phyloP scores from a whole-genome alignment of 1,140 invertebrate species.

The Drosophila nannoptera region DNA sequence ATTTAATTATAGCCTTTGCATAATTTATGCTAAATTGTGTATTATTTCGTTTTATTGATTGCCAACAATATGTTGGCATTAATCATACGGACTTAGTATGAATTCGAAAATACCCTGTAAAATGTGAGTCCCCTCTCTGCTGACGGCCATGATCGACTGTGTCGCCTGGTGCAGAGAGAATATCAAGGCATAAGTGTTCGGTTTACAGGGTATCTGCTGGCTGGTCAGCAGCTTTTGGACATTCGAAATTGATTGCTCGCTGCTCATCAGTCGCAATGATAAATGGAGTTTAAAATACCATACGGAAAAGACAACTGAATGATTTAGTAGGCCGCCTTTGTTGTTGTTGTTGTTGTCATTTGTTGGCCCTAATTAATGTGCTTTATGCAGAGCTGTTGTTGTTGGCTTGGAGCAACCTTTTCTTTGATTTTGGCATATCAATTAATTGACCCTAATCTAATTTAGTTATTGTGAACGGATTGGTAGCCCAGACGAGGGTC shows the following conservation, averaged over 20 bases:
- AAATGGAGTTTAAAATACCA: conserved; percentile 69
- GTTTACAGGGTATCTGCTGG: background rate
- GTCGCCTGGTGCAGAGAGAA: no score
- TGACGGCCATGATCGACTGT: no score
- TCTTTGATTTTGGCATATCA: conserved; percentile 27
- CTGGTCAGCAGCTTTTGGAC: background rate
- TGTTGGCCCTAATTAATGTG: conserved; percentile 64
- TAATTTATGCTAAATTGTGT: conserved; percentile 67
- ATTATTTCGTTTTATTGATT: conserved; percentile 32
- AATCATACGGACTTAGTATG: conserved; percentile 27
- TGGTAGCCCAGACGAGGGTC: conserved; percentile 20
- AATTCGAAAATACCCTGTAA: conserved; percentile 3
- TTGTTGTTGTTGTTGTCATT: conserved; percentile 26
- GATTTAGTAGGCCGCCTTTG: conserved; percentile 49
- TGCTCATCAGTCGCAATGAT: conserved; percentile 61
- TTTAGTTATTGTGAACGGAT: conserved; percentile 58
- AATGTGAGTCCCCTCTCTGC: background rate
- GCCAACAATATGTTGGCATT: conserved; percentile 29
- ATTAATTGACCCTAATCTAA: conserved; percentile 54
- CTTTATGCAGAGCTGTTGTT: conserved; percentile 46
- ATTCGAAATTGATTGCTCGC: background rate
- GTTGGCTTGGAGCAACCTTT: conserved; percentile 6
- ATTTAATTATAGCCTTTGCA: conserved; percentile 64
- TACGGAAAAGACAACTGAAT: conserved; percentile 46
- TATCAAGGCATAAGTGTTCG: no score